Percentiles rank a stretch among this genome's conserved stretches.
phyloP scores from a whole-genome alignment of 2,113 vertebrate species.

The Mesembrinibis cayennensis region DNA sequence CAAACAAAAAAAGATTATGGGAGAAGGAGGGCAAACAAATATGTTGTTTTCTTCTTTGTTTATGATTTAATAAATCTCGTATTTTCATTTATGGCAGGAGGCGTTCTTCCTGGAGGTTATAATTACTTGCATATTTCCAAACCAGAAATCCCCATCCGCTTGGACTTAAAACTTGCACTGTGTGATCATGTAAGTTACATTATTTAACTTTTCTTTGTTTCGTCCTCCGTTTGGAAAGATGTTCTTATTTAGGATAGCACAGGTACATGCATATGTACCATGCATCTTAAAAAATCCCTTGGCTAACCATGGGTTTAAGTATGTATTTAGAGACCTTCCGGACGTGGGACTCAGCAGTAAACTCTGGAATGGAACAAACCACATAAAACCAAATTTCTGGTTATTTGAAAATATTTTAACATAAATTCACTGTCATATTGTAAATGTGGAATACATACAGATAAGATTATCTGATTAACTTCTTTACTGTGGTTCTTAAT shows the following conservation, averaged over 20 bases:
- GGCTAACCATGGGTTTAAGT: background rate
- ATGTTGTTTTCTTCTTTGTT: background rate
- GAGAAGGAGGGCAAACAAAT: background rate
- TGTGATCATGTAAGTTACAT: constrained; percentile 75
- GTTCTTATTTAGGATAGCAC: background rate
- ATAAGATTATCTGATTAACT: background rate
- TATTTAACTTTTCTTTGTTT: background rate
- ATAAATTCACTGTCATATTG: background rate
- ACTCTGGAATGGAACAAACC: background rate
- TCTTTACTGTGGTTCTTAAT: background rate
- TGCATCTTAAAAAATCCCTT: background rate
- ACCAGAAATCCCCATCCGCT: constrained; percentile 66
- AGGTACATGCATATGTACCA: background rate
- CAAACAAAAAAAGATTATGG: background rate
- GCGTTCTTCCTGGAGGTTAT: constrained; percentile 84
- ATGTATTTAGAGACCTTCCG: background rate
- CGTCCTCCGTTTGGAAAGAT: background rate
- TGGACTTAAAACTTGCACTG: constrained; percentile 43
- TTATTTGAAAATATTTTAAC: background rate
- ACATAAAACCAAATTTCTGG: background rate
- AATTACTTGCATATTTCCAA: constrained; percentile 85
- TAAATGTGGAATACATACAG: background rate
- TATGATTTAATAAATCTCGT: background rate
- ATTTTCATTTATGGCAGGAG: constrained; percentile 72
- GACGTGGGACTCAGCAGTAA: background rate